These are phyloP conservation scores for Lottia scabra DNA, from an alignment of 2,888 invertebrate species.

Conservation along the genomic window DNA sequence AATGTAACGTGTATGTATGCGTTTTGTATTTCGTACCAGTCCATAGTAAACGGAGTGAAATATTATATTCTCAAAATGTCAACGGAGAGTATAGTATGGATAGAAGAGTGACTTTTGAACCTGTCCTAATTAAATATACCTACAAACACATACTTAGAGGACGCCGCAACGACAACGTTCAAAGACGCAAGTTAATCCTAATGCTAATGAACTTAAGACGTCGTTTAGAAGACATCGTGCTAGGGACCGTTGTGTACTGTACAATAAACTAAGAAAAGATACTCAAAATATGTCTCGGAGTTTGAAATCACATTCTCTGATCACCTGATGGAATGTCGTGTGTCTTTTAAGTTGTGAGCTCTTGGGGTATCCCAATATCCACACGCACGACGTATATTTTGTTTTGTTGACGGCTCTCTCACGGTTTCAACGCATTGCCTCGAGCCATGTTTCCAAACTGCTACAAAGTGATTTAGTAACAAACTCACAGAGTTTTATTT, in stretches of 20 bases:
- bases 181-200: slow-evolving; percentile 4
- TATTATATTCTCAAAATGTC: too few relatives aligned
- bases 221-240: background rate
- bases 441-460: background rate
- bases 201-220: background rate
- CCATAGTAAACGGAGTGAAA: too few relatives aligned
- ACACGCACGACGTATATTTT: background rate
- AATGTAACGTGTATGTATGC: too few relatives aligned
- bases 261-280: background rate
- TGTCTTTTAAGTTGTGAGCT: background rate
- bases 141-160: background rate
- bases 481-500: background rate
- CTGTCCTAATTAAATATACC: too few relatives aligned
- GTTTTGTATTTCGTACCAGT: too few relatives aligned
- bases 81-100: too few relatives aligned
- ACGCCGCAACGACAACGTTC: slow-evolving; percentile 2
- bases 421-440: background rate
- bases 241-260: background rate
- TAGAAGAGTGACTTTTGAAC: too few relatives aligned
- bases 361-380: background rate
- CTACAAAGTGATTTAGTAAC: background rate
- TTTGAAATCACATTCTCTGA: background rate
- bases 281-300: background rate
- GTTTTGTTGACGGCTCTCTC: background rate
- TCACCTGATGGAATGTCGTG: background rate